Percentiles rank a stretch among this genome's conserved stretches.
phyloP scores from a whole-genome alignment of 2,888 invertebrate species.

The Amiota communis region DNA sequence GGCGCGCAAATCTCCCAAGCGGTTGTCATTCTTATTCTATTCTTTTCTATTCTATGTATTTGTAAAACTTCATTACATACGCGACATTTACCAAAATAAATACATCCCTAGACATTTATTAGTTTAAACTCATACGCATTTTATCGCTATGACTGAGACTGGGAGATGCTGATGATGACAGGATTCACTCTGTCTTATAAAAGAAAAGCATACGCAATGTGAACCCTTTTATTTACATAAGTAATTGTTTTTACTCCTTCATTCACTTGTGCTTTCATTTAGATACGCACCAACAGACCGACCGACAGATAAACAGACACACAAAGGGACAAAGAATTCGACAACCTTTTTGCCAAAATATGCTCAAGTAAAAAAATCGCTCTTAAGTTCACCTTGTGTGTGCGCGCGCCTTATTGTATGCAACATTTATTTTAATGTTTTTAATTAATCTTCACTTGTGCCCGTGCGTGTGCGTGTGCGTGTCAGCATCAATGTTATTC shows the following conservation, averaged over 20 bases:
- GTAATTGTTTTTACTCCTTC: constrained; percentile 5
- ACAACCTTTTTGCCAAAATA: not conserved
- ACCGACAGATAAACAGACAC: not conserved
- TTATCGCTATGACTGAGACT: too few relatives aligned
- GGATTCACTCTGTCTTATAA: not conserved
- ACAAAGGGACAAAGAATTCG: not conserved
- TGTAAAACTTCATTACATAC: constrained; percentile 41
- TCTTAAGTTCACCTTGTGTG: constrained; percentile 1
- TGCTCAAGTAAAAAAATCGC: not conserved
- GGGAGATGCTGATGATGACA: too few relatives aligned
- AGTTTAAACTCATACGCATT: too few relatives aligned
- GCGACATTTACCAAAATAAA: constrained; percentile 57
- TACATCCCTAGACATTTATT: constrained; percentile 16
- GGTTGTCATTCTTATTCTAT: not conserved
- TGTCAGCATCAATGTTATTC: not conserved
- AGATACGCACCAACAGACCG: too few relatives aligned
- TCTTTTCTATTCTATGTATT: not conserved
- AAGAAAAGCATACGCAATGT: constrained; percentile 46
- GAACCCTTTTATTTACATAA: constrained; percentile 26
- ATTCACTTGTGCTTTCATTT: not conserved
- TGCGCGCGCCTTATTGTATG: constrained; percentile 34
- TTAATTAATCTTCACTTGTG: constrained; percentile 50
- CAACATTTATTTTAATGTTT: constrained; percentile 55
- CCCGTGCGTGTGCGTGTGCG: constrained; percentile 13
- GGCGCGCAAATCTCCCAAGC: not conserved